Base-by-base conservation (phyloP, 2,888 invertebrate species). In the Oeneis ivallda region DNA sequence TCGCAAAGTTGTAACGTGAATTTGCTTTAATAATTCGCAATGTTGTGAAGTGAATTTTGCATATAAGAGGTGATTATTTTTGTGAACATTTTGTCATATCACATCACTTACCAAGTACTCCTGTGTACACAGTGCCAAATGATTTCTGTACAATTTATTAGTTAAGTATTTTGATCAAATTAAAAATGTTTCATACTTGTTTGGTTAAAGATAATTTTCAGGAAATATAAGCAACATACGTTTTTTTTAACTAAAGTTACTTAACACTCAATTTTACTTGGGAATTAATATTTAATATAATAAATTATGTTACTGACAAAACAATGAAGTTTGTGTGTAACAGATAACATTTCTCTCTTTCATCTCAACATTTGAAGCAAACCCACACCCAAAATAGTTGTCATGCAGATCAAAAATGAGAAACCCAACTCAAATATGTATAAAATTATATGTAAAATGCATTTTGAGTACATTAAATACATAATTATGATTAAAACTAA, bases 321-420 rank as follows among this genome's bases (percentile, higher is more conserved):
- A 26, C 26, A 1, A 26, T 37, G 7, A 7, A 37, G 15, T 17
- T 2, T 45, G 15, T 45, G 6, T 45, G 15, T 45, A 7, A 47
- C 47, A 47, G 47, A 15, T 15, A 45, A 4, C 2, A 26, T 37
- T 34, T 52, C 7, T 50, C 17, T n/a, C n/a, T n/a, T 11, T 26
- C 1, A n/a, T 43, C 13, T 17, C 19, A 4, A 3, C 6, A 11
- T 32, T 15, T 34, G 19, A 17, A 54, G 15, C n/a, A 19, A 60
- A 26, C 9, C 15, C 13, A 58, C 10, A 26, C 39, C 54, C 19
- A 15, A 57, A 62, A 43, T 57, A 26, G 54, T 56, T 57, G 34
- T 54, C 65, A 65, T 65, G 65, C 64, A 64, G 37, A n/a, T 52
- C 6, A 17, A 65, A 26, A 58, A 37, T 7, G 19, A 56, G 37